A percentile compares a stretch with the other conserved stretches of the same genome.
These are phyloP conservation scores for Cyphomyrmex costatus DNA, from an alignment of 1,140 invertebrate species.

Conservation along the genomic window DNA sequence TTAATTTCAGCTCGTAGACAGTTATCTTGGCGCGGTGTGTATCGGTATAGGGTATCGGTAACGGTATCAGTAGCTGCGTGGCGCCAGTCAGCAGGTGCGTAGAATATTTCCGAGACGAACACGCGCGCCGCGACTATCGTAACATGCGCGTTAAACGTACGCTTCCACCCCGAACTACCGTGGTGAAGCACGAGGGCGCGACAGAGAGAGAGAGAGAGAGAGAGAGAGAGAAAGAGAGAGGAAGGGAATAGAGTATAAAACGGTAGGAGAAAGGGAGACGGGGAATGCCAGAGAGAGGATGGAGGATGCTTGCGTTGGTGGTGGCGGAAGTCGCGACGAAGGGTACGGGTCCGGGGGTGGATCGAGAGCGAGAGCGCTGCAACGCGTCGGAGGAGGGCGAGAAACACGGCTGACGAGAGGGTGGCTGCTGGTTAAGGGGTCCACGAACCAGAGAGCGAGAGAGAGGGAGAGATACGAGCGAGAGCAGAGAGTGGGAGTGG, in stretches of 20 bases:
- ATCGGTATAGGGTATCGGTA: conserved; percentile 16
- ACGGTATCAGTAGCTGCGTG: conserved; percentile 56
- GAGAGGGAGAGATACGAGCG: conserved; percentile 41
- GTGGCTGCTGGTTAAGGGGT: conserved; percentile 61
- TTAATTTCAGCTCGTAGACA: conserved; percentile 49
- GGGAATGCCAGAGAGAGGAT: conserved; percentile 33
- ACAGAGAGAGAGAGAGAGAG: conserved; percentile 6
- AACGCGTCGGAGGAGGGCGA: conserved; percentile 39
- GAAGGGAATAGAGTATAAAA: background rate
- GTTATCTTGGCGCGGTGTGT: background rate
- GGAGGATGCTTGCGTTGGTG: conserved; percentile 36
- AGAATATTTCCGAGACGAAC: conserved; percentile 67
- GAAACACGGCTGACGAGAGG: conserved; percentile 59
- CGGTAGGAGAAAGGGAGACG: background rate
- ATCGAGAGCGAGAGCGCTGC: conserved; percentile 67
- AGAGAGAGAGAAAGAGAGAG: conserved; percentile 16
- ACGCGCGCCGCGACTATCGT: conserved; percentile 75
- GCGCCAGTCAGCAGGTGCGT: conserved; percentile 52
- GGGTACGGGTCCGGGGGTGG: conserved; percentile 55
- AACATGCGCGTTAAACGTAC: conserved; percentile 82
- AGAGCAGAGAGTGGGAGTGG: conserved; percentile 30
- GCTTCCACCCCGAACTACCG: conserved; percentile 63
- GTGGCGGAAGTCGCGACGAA: conserved; percentile 64
- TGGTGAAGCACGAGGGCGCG: conserved; percentile 53
- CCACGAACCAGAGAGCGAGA: conserved; percentile 47